Base-by-base conservation (phyloP, 2,113 vertebrate genomes). In the Zosterops japonicus region DNA sequence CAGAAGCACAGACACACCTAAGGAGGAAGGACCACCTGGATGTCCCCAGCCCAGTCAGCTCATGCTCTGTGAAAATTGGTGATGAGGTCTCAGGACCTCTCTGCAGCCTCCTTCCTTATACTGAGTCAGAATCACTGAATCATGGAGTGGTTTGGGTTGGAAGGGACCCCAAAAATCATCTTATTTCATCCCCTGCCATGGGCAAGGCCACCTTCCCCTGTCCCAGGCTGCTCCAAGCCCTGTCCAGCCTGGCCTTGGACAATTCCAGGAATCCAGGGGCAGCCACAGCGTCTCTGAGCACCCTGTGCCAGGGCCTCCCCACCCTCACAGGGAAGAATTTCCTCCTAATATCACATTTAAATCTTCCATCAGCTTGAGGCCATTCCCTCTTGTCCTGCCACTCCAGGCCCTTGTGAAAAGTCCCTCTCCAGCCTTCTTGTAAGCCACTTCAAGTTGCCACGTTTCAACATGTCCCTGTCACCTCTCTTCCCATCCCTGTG, bases 221-320 rank as follows among this genome's bases (percentile, higher is more conserved):
- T 2, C 44, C 44, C 77, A 81, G 23, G 12, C 0, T 44, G 44
- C 36, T 67, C 77, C 36, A 11, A 57, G 6, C 18, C 35, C 8
- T 0, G 0, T 36, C 36, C 50, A 72, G 0, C 44, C 44, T 52
- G 53, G 28, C 23, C 46, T 52, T 2, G 77, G 31, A 1, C 77
- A 52, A 10, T 74, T 0, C 8, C 52, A 81, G 44, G 59, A 44
- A 65, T 74, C 27, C 81, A 72, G 44, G 52, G 52, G 23, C 52
- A 81, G 68, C 28, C 60, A 11, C 60, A 82, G 60, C 60, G 67
- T 1, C 52, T 52, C 36, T 74, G 68, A 19, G 52, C 44, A 81
- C 12, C 67, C 76, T 67, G 52, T 67, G 52, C 52, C 77, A 74
- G 78, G 33, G 28, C 39, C 39, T 60, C 1, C 0, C 3, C 19